Conservation (phyloP, 2,797 vertebrate species). For the Myiotriccus ornatus region DNA sequence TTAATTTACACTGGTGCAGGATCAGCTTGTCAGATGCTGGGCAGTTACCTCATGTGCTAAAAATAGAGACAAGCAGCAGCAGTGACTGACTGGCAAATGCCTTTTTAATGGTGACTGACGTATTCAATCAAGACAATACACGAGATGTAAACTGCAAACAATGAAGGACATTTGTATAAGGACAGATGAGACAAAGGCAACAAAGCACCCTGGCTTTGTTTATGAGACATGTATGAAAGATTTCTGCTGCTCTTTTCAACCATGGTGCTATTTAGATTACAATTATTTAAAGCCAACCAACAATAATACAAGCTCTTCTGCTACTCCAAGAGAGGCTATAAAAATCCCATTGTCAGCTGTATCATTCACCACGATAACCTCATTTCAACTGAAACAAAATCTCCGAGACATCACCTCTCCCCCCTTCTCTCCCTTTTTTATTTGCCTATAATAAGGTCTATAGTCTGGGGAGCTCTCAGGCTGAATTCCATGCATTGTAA, state of each 20-base stretch:
- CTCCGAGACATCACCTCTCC: background rate
- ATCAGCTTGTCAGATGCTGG: background rate
- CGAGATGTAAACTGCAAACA: background rate
- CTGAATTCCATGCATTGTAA: constrained; percentile 67
- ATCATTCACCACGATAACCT: constrained; percentile 55
- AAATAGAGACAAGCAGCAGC: background rate
- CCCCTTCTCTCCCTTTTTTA: background rate
- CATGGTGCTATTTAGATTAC: background rate
- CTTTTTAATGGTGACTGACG: background rate
- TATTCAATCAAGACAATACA: background rate
- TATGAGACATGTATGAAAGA: background rate
- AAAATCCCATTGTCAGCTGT: constrained; percentile 54
- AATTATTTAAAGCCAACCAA: constrained; percentile 47
- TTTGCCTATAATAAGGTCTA: constrained; percentile 49
- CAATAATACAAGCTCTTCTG: constrained; percentile 9
- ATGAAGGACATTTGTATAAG: background rate
- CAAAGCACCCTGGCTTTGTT: background rate
- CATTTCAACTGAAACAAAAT: constrained; percentile 59
- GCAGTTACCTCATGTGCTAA: constrained; percentile 34
- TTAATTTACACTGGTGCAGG: background rate
- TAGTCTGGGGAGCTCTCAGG: constrained; percentile 53
- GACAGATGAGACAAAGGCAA: background rate
- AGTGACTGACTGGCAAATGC: background rate
- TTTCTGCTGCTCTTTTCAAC: constrained; percentile 26
- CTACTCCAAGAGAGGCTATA: constrained; percentile 12